A percentile compares a stretch with the other conserved stretches of the same genome.
These are phyloP conservation scores for Hestina assimilis DNA, from an alignment of 1,140 invertebrate genomes.

Conservation along the genomic window DNA sequence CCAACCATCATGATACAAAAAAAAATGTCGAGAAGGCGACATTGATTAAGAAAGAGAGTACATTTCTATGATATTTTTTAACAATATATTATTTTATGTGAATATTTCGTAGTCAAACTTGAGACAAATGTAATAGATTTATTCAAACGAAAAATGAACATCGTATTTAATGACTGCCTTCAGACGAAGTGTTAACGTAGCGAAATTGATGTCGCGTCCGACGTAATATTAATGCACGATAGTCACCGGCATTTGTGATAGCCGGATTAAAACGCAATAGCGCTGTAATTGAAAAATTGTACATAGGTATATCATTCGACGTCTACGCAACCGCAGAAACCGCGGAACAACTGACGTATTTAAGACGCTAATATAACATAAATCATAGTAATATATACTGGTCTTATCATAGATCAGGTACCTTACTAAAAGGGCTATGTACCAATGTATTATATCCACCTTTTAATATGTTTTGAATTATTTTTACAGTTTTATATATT, in stretches of 20 bases:
- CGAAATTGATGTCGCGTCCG: constrained; percentile 24
- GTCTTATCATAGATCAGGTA: constrained; percentile 19
- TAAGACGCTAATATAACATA: constrained; percentile 37
- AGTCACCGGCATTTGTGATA: constrained; percentile 6
- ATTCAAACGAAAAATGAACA: constrained; percentile 21
- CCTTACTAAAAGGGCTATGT: neutral
- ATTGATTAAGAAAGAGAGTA: too few relatives aligned
- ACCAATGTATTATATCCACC: too few relatives aligned
- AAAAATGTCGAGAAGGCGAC: too few relatives aligned
- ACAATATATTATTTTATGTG: too few relatives aligned
- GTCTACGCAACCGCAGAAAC: constrained; percentile 2
- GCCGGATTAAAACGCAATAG: constrained; percentile 6
- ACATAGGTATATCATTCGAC: constrained; percentile 3
- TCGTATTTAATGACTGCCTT: constrained; percentile 24
- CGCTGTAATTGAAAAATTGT: constrained; percentile 18
- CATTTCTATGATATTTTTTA: too few relatives aligned
- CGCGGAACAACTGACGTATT: neutral
- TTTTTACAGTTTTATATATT: too few relatives aligned
- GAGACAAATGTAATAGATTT: constrained; percentile 16
- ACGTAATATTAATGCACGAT: constrained; percentile 20
- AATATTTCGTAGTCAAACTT: too few relatives aligned
- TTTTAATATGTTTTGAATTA: too few relatives aligned
- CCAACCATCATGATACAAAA: too few relatives aligned
- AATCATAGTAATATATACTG: constrained; percentile 60
- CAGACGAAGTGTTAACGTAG: constrained; percentile 24